Evolutionary conservation across 2,888 invertebrate species (phyloP).

Genomic region (Nasonia oneida): DNA sequence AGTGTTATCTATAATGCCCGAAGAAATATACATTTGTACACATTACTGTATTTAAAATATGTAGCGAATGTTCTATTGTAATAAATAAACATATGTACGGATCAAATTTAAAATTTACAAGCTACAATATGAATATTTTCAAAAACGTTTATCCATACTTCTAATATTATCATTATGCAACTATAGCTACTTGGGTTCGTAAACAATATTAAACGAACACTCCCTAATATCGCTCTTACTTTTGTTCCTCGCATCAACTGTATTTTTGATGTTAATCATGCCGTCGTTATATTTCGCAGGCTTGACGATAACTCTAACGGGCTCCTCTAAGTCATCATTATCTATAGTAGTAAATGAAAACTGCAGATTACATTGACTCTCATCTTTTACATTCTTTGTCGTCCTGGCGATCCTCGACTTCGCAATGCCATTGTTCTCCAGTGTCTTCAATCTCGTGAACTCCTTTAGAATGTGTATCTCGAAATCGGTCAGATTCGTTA

Average conservation of each 20-base stretch:
- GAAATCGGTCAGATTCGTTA: slow-evolving; percentile 38
- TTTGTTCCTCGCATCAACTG: not conserved
- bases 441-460: slow-evolving; percentile 34
- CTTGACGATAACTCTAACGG: not conserved
- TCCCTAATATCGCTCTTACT: not conserved
- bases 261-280: not conserved
- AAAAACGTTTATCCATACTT: not conserved
- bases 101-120: not conserved
- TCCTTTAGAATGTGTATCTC: slow-evolving; percentile 50
- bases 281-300: not conserved
- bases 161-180: not conserved
- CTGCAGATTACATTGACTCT: slow-evolving; percentile 5
- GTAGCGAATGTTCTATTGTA: not conserved
- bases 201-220: slow-evolving; percentile 36
- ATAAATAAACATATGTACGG: not conserved
- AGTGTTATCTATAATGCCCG: not conserved
- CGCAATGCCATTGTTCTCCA: not conserved
- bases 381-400: not conserved
- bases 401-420: slow-evolving; percentile 13
- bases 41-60: not conserved
- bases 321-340: not conserved
- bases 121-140: not conserved
- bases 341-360: not conserved
- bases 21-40: not conserved
- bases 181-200: not conserved